phyloP scores from a whole-genome alignment of 2,113 vertebrate genomes.

The Campylomormyrus numenius region DNA sequence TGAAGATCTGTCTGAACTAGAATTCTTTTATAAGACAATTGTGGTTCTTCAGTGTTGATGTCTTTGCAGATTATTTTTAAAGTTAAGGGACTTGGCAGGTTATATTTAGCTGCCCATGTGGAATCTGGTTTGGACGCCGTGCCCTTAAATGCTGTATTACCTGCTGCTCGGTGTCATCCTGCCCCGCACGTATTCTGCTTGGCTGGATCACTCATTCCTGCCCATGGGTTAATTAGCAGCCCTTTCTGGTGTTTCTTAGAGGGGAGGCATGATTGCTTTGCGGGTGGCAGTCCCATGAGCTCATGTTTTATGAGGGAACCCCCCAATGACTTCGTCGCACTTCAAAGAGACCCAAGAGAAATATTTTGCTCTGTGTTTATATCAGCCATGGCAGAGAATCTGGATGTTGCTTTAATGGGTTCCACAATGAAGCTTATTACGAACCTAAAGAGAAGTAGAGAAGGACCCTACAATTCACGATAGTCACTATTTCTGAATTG shows the following conservation, averaged over 20 bases:
- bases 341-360: background rate
- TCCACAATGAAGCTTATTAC: background rate
- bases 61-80: background rate
- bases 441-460: background rate
- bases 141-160: background rate
- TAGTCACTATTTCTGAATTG: background rate
- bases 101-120: background rate
- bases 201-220: background rate
- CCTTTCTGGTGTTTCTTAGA: background rate
- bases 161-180: background rate
- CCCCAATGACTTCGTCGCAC: background rate
- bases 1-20: background rate
- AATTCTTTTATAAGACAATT: background rate
- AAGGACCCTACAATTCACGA: background rate
- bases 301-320: background rate
- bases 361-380: background rate
- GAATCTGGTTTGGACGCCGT: background rate
- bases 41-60: background rate
- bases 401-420: background rate
- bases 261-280: background rate
- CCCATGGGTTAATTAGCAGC: background rate
- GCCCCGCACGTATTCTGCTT: background rate
- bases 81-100: background rate
- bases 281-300: background rate
- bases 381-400: background rate